Conservation (phyloP, 2,888 invertebrate species). For the Pilophorus perplexus region DNA sequence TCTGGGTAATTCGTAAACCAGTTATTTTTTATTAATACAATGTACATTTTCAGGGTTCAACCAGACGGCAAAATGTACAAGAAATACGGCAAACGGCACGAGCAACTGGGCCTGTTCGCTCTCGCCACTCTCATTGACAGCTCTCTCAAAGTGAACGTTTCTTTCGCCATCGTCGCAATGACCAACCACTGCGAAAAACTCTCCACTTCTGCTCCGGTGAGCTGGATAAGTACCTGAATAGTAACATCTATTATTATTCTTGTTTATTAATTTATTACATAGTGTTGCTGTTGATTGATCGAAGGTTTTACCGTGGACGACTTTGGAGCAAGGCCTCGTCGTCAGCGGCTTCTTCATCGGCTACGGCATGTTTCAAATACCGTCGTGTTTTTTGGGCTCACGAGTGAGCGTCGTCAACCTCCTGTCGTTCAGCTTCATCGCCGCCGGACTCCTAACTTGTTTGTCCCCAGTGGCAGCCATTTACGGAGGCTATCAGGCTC, state of each 20-base stretch:
- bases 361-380: slow-evolving; percentile 59
- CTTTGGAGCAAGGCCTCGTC: slow-evolving; percentile 54
- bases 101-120: slow-evolving; percentile 24
- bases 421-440: slow-evolving; percentile 60
- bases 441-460: slow-evolving; percentile 66
- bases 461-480: slow-evolving; percentile 54
- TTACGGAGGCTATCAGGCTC: slow-evolving; percentile 60
- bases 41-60: too few species aligned
- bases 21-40: too few species aligned
- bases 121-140: slow-evolving; percentile 25
- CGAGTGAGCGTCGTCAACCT: slow-evolving; percentile 72
- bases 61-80: too few species aligned
- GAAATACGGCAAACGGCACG: slow-evolving; percentile 27
- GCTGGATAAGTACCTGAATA: background rate
- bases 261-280: background rate
- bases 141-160: slow-evolving; percentile 31
- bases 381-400: slow-evolving; percentile 69
- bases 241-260: background rate
- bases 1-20: too few species aligned
- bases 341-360: slow-evolving; percentile 62
- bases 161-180: slow-evolving; percentile 36
- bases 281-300: too few species aligned
- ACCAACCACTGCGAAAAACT: slow-evolving; percentile 29
- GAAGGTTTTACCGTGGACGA: slow-evolving; percentile 52
- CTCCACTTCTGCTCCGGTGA: slow-evolving; percentile 21